Percentiles rank a stretch among this genome's conserved stretches.
Conservation (phyloP, 1,140 invertebrate genomes). For the Octopus sinensis region DNA sequence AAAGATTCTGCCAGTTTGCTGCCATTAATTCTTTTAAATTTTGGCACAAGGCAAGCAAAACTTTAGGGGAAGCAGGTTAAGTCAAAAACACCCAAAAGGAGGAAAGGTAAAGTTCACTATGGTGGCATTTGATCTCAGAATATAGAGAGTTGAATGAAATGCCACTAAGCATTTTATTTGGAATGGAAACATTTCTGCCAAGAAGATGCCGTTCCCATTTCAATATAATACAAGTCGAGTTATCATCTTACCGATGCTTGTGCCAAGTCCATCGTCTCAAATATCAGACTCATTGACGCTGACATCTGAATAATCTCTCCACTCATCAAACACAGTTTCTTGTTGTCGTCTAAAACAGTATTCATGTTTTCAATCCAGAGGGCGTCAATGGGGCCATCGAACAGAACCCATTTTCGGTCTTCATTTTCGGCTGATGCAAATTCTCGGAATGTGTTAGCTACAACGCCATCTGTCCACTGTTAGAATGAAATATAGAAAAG, state of each 20-base stretch:
- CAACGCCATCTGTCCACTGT: slow-evolving; percentile 63
- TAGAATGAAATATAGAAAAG: background rate
- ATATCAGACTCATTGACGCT: slow-evolving; percentile 57
- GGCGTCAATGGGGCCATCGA: slow-evolving; percentile 59
- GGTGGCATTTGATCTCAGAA: too few species aligned
- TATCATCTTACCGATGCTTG: slow-evolving; percentile 61
- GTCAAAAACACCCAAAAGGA: too few species aligned
- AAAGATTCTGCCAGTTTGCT: too few species aligned
- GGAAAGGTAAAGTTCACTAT: too few species aligned
- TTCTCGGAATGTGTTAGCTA: slow-evolving; percentile 58
- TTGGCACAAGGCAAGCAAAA: too few species aligned
- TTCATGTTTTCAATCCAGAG: slow-evolving; percentile 61
- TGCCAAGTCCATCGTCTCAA: slow-evolving; percentile 59
- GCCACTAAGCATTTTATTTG: too few species aligned
- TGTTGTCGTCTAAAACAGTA: slow-evolving; percentile 60
- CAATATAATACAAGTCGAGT: too few species aligned
- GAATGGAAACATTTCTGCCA: too few species aligned
- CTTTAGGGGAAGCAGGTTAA: too few species aligned
- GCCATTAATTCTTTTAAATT: too few species aligned
- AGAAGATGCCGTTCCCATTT: too few species aligned
- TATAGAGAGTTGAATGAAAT: too few species aligned
- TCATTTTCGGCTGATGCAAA: slow-evolving; percentile 54
- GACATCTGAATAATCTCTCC: slow-evolving; percentile 61
- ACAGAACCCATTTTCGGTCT: slow-evolving; percentile 59
- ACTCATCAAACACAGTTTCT: slow-evolving; percentile 60